Percentiles rank a stretch among this genome's conserved stretches.
phyloP scores from a whole-genome alignment of 1,140 invertebrate genomes.

The Saccostrea cuccullata region DNA sequence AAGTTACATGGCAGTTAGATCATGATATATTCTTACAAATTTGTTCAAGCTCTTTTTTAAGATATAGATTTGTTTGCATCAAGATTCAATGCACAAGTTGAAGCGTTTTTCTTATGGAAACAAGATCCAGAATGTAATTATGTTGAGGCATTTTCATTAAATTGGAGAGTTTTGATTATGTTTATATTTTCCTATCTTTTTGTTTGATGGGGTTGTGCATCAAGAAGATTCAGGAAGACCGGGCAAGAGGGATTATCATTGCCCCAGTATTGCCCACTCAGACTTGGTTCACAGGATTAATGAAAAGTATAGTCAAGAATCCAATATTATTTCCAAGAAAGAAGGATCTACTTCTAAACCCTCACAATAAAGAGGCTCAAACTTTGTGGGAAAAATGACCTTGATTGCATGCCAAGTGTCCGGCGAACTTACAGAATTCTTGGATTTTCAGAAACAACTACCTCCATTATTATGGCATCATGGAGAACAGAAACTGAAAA shows the following conservation, averaged over 20 bases:
- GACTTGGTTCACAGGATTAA: conserved; percentile 3
- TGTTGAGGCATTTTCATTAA: conserved; percentile 53
- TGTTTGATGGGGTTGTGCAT: conserved; percentile 42
- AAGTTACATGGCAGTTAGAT: conserved; percentile 47
- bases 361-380: too few relatives aligned
- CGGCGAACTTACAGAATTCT: too few relatives aligned
- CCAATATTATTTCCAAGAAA: background rate
- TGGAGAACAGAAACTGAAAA: too few relatives aligned
- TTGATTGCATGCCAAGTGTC: too few relatives aligned
- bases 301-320: background rate
- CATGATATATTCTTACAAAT: conserved; percentile 36
- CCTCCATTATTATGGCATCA: too few relatives aligned
- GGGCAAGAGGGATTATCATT: conserved; percentile 15
- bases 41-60: conserved; percentile 8
- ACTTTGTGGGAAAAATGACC: too few relatives aligned
- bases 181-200: conserved; percentile 44
- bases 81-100: conserved; percentile 43
- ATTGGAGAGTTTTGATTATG: conserved; percentile 38
- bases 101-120: conserved; percentile 41
- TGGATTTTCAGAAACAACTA: too few relatives aligned
- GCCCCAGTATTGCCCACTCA: conserved; percentile 41
- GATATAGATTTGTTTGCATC: conserved; percentile 54
- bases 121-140: conserved; percentile 33
- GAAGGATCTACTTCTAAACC: too few relatives aligned
- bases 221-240: conserved; percentile 37